Evolutionary conservation across 2,888 invertebrate species (phyloP).

Genomic region (Norana najaformis): DNA sequence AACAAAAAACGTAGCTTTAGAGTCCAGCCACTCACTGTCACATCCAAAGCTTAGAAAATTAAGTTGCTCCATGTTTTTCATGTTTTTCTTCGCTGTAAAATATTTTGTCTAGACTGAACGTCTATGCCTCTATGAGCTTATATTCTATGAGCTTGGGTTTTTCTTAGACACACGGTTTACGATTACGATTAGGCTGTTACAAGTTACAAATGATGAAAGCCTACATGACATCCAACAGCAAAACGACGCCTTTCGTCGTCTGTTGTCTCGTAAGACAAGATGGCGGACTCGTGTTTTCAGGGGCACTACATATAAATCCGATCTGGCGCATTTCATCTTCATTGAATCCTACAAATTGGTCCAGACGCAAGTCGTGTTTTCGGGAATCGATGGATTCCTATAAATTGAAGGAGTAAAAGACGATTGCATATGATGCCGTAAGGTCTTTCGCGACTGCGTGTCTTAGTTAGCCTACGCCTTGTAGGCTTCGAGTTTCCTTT

Average conservation of each 20-base stretch:
- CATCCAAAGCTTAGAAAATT: not conserved
- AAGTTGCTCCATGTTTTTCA: not conserved
- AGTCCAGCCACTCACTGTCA: not conserved
- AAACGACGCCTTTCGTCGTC: not conserved
- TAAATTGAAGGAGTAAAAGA: not conserved
- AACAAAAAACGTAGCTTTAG: too few relatives aligned
- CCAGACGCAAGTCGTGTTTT: not conserved
- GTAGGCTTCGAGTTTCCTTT: not conserved
- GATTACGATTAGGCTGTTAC: too few relatives aligned
- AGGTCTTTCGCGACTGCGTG: not conserved
- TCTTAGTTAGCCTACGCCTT: not conserved
- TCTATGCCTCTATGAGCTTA: not conserved
- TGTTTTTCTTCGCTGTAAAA: not conserved
- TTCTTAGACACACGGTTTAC: not conserved
- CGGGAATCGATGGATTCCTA: slow-evolving; percentile 5
- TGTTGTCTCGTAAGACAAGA: not conserved
- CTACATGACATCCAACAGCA: not conserved
- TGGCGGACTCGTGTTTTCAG: not conserved
- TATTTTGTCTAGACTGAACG: not conserved
- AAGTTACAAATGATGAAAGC: too few relatives aligned
- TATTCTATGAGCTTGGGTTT: too few relatives aligned
- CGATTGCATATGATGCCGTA: not conserved
- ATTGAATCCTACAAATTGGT: slow-evolving; percentile 5
- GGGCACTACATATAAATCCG: not conserved
- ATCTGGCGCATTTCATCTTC: slow-evolving; percentile 2